These are phyloP conservation scores for Strigops habroptila DNA, from an alignment of 2,113 vertebrate genomes.

Conservation along the genomic window DNA sequence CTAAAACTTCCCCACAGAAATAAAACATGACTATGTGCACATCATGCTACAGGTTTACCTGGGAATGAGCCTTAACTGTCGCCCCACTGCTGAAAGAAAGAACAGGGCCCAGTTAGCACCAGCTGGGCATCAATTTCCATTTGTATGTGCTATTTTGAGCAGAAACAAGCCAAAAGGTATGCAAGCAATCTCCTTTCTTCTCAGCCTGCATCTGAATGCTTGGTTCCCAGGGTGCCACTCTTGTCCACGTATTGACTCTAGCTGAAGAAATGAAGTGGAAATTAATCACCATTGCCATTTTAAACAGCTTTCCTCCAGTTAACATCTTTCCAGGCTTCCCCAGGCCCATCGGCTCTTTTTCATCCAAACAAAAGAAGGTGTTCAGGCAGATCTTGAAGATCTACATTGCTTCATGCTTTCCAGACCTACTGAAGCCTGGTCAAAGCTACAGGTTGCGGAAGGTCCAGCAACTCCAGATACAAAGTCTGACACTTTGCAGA, in stretches of 20 bases:
- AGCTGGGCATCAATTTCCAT: not conserved
- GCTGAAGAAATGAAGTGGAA: constrained; percentile 14
- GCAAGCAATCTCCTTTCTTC: not conserved
- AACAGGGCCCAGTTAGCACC: not conserved
- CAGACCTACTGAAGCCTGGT: not conserved
- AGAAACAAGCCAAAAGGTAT: not conserved
- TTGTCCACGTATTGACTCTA: not conserved
- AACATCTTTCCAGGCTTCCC: not conserved
- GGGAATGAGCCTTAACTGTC: not conserved
- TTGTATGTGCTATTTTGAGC: not conserved
- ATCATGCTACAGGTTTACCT: not conserved
- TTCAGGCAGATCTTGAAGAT: not conserved
- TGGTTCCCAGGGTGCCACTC: not conserved
- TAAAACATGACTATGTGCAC: not conserved
- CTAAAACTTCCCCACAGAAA: not conserved
- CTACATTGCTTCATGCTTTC: not conserved
- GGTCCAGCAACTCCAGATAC: not conserved
- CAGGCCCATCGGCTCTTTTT: not conserved
- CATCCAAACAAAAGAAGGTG: not conserved
- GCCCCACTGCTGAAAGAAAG: not conserved
- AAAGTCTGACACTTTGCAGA: not conserved
- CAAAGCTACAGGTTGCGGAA: not conserved
- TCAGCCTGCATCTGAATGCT: not conserved
- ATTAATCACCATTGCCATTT: not conserved
- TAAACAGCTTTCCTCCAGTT: not conserved